phyloP scores from a whole-genome alignment of 1,140 invertebrate species.

The Drosophila fuyamai region DNA sequence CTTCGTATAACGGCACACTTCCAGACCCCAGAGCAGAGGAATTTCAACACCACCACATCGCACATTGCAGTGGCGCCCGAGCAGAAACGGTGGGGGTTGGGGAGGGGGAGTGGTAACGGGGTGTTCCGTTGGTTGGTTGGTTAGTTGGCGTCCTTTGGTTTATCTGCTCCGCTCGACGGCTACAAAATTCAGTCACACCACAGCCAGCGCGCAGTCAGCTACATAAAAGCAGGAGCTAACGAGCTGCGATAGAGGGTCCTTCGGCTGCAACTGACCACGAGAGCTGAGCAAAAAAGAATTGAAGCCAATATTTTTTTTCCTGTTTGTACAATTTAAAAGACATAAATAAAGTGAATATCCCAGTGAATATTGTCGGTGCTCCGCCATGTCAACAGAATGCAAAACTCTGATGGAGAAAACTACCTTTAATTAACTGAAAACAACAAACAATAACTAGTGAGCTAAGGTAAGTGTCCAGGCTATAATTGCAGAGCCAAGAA shows the following conservation, averaged over 20 bases:
- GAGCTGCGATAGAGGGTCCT: slow-evolving; percentile 17
- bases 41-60: slow-evolving; percentile 44
- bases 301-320: slow-evolving; percentile 15
- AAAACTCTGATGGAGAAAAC: slow-evolving; percentile 1
- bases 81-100: neutral
- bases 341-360: slow-evolving; percentile 4
- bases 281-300: slow-evolving; percentile 6
- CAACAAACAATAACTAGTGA: slow-evolving; percentile 30
- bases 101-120: neutral
- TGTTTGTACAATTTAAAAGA: slow-evolving; percentile 11
- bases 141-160: slow-evolving; percentile 33
- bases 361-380: slow-evolving; percentile 9
- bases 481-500: neutral
- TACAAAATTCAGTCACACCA: slow-evolving; percentile 59
- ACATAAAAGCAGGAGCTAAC: slow-evolving; percentile 28
- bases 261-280: slow-evolving; percentile 37
- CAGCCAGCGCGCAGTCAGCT: slow-evolving; percentile 61
- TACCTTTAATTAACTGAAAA: slow-evolving; percentile 14
- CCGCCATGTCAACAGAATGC: slow-evolving; percentile 14
- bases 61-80: slow-evolving; percentile 22
- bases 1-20: slow-evolving; percentile 18
- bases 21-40: slow-evolving; percentile 27
- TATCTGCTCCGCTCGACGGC: slow-evolving; percentile 6
- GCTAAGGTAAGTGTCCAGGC: slow-evolving; percentile 17
- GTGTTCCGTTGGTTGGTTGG: neutral